Evolutionary conservation across 2,113 vertebrate genomes (phyloP), one percentile per base, ranked within the genome.

Genomic region (Callithrix jacchus): DNA sequence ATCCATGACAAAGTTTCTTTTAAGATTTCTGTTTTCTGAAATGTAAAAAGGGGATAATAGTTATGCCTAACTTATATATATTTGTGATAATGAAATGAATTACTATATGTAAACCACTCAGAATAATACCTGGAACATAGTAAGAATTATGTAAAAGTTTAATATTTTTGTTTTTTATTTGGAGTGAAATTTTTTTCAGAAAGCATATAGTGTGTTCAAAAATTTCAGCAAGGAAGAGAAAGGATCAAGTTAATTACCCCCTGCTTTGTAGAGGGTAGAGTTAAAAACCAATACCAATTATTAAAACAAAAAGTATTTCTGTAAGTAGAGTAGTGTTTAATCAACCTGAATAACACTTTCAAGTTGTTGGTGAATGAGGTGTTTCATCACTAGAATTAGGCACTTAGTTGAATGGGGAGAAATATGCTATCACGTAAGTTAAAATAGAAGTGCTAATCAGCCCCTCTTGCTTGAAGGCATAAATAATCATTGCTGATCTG

Each of bases 271-370:
- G 30, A 95, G 16, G 12, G 23, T 71, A 25, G 45, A 90, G 79
- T 92, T 83, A 73, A 64, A 79, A 80, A 94, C 17, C 12, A 40
- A 14, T 56, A n/a, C 25, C 91, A 95, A 80, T 91, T 91, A 96
- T 71, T 96, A 81, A 94, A 93, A 95, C 37, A 87, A 84, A 93
- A 85, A 16, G 2, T 94, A 81, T 77, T 94, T 94, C 73, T 16
- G 66, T 82, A 77, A 95, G 86, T 82, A 93, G 23, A 66, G 11
- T 40, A 76, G 47, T 84, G 27, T 95, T 96, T 81, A 88, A 77
- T 95, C 56, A 97, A 88, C 64, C 45, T 77, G 42, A 92, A 80
- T 87, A 94, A 92, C 49, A 88, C 49, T 91, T 87, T 70, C 70
- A 64, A 58, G 32, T 81, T 80, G 35, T 32, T 94, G 54, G 49